Conservation (phyloP, 1,140 invertebrate genomes). For the honey bee (Apis mellifera) region DNA sequence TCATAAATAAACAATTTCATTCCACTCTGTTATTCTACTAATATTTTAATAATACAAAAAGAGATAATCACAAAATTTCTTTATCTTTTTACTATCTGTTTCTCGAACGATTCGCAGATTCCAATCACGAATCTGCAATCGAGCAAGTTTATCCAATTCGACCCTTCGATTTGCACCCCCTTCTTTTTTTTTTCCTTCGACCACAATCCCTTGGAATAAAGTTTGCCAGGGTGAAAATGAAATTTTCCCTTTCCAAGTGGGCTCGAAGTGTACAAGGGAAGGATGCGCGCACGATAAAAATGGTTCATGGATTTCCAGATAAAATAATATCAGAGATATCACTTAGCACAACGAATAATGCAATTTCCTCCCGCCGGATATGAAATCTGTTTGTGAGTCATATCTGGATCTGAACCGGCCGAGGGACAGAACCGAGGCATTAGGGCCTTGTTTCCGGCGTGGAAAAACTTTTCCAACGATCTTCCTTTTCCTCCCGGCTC, state of each 20-base stretch:
- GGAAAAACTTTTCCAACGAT: conserved; percentile 12
- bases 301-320: not conserved
- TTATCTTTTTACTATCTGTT: too few species aligned
- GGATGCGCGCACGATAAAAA: not conserved
- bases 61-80: too few species aligned
- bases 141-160: not conserved
- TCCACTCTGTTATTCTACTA: too few species aligned
- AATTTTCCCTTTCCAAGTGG: not conserved
- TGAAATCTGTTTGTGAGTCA: conserved; percentile 22
- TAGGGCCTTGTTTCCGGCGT: conserved; percentile 40
- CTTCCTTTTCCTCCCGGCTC: not conserved
- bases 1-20: too few species aligned
- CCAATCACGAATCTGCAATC: not conserved
- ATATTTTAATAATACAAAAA: too few species aligned
- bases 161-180: not conserved
- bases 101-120: not conserved
- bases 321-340: not conserved
- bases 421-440: conserved; percentile 34
- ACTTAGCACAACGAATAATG: conserved; percentile 20
- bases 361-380: conserved; percentile 1
- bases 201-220: not conserved
- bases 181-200: not conserved
- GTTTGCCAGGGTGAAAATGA: not conserved
- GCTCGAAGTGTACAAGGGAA: not conserved
- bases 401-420: conserved; percentile 22